Evolutionary conservation across 2,113 vertebrate genomes (phyloP), one percentile per base, ranked within the genome.

Genomic region (Setophaga coronata): DNA sequence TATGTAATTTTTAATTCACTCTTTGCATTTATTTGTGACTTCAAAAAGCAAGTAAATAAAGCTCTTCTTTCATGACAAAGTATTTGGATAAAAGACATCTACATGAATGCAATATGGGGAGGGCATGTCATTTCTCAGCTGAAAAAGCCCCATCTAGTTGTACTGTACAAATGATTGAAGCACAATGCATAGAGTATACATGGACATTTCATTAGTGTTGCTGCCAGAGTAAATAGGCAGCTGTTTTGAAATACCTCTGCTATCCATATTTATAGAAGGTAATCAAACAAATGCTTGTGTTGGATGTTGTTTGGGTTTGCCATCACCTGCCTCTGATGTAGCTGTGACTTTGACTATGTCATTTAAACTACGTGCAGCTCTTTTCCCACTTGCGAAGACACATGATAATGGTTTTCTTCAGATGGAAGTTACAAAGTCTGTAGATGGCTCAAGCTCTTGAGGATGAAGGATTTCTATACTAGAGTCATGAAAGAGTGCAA

Each of bases 71-170:
- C 76, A 26, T 64, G 88, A 76, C 29, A 26, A 20, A 20, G 34
- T 56, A 11, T 74, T 67, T 79, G 43, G 10, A 42, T 40, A 34
- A 65, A 50, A 61, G 14, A 62, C 26, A 57, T 48, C 60, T 57
- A 18, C 58, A 31, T n/a, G 77, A 56, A 62, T 74, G 43, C 42
- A 83, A 4, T 51, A 89, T 53, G 86, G 65, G 67, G 15, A 64
- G 95, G 65, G 42, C 50, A 69, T 94, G 87, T 60, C 8, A 62
- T 86, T 95, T 91, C 80, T 82, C 77, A 74, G 38, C 78, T 94
- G 71, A 58, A 88, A 56, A 92, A 72, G 29, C 61, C 4, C 24
- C 38, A 36, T 78, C 76, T 42, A 61, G 25, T 28, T 94, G 28
- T 60, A 53, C 57, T 61, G n/a, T 81, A 73, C 57, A 93, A 89